Conservation (phyloP, 2,113 vertebrate genomes). For the Capra hircus region DNA sequence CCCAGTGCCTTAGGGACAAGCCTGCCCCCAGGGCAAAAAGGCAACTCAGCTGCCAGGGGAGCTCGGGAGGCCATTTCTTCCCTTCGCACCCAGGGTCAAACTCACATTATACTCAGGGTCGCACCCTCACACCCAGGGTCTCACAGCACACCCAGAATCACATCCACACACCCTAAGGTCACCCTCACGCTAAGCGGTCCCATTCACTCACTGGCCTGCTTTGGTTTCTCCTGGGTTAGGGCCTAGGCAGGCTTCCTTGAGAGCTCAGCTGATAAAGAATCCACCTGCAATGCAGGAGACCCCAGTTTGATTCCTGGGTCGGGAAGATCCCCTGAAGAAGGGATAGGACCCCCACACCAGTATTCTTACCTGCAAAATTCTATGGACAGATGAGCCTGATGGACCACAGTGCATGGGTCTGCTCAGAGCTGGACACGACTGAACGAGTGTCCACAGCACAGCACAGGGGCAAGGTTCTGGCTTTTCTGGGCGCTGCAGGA, state of each 20-base stretch:
- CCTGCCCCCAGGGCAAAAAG: background rate
- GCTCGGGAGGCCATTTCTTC: background rate
- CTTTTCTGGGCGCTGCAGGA: background rate
- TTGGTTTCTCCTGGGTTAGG: background rate
- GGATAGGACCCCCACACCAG: background rate
- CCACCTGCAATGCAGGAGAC: background rate
- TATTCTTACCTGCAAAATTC: background rate
- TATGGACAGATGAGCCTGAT: background rate
- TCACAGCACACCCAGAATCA: background rate
- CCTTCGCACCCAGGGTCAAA: background rate
- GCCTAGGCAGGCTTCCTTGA: background rate
- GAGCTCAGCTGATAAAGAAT: background rate
- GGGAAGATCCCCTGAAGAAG: background rate
- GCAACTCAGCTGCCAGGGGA: background rate
- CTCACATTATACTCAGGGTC: background rate
- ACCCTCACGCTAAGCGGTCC: fast-evolving
- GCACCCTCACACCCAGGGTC: background rate
- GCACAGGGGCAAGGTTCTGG: background rate
- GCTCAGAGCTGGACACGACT: background rate
- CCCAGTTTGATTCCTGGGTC: background rate
- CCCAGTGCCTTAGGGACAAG: background rate
- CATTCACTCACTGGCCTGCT: background rate
- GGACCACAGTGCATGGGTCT: background rate
- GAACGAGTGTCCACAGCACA: background rate
- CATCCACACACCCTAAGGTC: background rate